These are phyloP conservation scores for Rhyacichthys aspro DNA, from an alignment of 2,797 vertebrate species.

Conservation along the genomic window DNA sequence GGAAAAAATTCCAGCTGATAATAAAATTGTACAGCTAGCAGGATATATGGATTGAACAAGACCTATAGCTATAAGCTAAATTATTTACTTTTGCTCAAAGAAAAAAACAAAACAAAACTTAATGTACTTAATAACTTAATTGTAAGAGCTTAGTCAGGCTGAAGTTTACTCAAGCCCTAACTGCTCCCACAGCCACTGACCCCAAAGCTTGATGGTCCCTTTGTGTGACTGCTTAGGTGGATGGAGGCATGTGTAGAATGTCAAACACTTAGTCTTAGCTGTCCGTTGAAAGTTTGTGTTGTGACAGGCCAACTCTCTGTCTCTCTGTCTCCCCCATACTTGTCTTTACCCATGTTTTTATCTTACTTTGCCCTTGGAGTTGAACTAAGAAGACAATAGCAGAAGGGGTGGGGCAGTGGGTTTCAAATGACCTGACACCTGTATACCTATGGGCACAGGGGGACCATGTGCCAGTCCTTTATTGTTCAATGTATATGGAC, in stretches of 20 bases:
- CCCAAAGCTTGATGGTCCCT: not conserved
- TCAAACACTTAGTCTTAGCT: conserved; percentile 21
- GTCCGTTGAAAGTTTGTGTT: conserved; percentile 36
- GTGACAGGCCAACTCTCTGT: conserved; percentile 23
- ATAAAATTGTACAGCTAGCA: no score
- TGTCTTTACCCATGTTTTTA: conserved; percentile 13
- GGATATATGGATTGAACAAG: no score
- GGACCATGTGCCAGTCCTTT: no score
- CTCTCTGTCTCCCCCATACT: not conserved
- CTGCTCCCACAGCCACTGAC: not conserved
- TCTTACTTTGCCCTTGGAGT: conserved; percentile 27
- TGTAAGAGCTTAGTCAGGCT: not conserved
- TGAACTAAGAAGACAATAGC: conserved; percentile 36
- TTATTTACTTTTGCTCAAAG: no score
- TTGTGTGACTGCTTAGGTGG: not conserved
- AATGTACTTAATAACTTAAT: not conserved
- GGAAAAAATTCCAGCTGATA: no score
- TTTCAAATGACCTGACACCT: conserved; percentile 32
- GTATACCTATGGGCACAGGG: conserved; percentile 48
- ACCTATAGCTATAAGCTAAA: no score
- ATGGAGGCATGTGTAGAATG: conserved; percentile 4
- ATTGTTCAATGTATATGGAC: conserved; percentile 3
- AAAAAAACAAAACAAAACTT: not conserved
- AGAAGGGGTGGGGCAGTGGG: no score
- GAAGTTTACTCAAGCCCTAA: not conserved